phyloP scores from a whole-genome alignment of 2,797 vertebrate genomes.

The Dendrocincla tyrannina region DNA sequence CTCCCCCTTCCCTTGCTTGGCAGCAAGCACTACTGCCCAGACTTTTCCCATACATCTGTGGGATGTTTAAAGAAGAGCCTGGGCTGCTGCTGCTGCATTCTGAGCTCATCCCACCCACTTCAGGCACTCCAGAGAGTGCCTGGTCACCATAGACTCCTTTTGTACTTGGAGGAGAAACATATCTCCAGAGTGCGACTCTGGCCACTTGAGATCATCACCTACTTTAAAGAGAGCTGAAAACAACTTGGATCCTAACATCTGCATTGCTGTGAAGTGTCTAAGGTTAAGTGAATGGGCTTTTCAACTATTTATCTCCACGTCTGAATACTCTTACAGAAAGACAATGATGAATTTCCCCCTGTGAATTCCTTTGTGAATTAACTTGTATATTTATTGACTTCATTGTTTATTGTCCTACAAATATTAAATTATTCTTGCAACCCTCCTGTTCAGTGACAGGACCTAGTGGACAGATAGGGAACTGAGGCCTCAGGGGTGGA shows the following conservation, averaged over 20 bases:
- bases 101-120: neutral
- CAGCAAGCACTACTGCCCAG: neutral
- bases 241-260: neutral
- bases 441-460: neutral
- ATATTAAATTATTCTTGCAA: neutral
- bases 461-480: neutral
- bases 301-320: neutral
- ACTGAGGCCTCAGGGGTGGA: neutral
- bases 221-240: conserved; percentile 13
- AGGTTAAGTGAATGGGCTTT: neutral
- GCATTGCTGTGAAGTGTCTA: neutral
- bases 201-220: conserved; percentile 2
- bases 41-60: neutral
- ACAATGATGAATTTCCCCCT: neutral
- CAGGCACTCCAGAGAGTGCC: neutral
- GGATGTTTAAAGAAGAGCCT: neutral
- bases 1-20: neutral
- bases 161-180: neutral
- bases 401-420: neutral
- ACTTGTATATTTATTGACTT: neutral
- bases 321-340: neutral
- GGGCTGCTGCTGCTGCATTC: neutral
- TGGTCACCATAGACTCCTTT: neutral
- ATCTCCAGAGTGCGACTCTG: neutral
- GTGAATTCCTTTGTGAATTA: neutral